Evolutionary conservation across 1,140 invertebrate genomes (phyloP).

Genomic region (Venturia canescens): DNA sequence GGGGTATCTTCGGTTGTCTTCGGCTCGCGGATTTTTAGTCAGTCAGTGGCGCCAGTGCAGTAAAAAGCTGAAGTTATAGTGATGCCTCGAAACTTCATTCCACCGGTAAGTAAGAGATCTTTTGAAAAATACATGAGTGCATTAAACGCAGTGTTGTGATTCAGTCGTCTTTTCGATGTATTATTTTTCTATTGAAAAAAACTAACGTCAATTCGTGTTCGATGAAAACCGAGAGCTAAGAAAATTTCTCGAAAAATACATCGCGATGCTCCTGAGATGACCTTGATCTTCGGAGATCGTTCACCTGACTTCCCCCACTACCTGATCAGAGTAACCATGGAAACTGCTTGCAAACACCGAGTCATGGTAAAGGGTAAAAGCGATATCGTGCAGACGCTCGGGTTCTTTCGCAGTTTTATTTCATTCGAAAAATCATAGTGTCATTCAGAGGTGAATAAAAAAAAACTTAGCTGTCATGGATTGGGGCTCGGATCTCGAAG

Average conservation of each 20-base stretch:
- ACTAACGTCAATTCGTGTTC: too few relatives aligned
- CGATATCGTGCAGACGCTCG: background rate
- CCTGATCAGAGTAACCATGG: conserved; percentile 64
- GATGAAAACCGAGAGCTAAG: too few relatives aligned
- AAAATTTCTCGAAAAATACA: background rate
- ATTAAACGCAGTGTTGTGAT: too few relatives aligned
- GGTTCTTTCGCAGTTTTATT: background rate
- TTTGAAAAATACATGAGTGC: too few relatives aligned
- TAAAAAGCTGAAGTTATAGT: too few relatives aligned
- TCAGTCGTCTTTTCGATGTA: too few relatives aligned
- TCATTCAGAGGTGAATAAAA: background rate
- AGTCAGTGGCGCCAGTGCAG: too few relatives aligned
- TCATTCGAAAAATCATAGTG: conserved; percentile 1
- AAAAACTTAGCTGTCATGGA: conserved; percentile 68
- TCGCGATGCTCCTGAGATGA: background rate
- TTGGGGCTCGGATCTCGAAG: conserved; percentile 76
- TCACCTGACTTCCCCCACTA: background rate
- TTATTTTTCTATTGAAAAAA: too few relatives aligned
- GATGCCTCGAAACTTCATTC: too few relatives aligned
- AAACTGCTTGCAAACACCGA: conserved; percentile 66
- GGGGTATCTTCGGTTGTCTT: too few relatives aligned
- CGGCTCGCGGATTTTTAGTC: too few relatives aligned
- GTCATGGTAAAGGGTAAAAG: background rate
- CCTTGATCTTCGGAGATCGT: background rate
- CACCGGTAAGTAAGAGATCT: too few relatives aligned